Conservation (phyloP, 2,888 invertebrate genomes). For the Xanthia icteritia region DNA sequence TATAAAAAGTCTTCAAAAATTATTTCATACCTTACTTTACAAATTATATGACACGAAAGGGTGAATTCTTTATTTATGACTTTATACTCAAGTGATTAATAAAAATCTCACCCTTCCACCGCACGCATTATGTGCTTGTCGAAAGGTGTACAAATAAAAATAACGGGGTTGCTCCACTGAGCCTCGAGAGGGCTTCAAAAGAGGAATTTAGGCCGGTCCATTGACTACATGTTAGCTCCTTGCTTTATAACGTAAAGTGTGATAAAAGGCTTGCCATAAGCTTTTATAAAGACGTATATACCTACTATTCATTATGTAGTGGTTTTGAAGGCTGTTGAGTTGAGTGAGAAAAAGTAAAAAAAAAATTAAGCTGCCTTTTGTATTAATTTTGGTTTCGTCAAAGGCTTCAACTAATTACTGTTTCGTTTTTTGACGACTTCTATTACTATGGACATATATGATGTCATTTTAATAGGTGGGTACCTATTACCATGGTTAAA, state of each 20-base stretch:
- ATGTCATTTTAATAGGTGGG: background rate
- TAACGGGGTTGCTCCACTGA: conserved; percentile 29
- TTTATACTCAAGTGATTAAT: conserved; percentile 15
- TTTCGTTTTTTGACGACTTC: background rate
- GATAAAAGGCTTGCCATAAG: background rate
- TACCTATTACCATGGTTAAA: background rate
- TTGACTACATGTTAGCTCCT: conserved; percentile 36
- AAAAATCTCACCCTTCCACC: conserved; percentile 16
- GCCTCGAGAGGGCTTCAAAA: conserved; percentile 48
- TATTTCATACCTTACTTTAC: background rate
- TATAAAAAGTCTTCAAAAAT: background rate
- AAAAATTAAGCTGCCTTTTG: background rate
- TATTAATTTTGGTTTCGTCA: no score
- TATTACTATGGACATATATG: background rate
- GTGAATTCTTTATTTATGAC: background rate
- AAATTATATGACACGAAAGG: background rate
- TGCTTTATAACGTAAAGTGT: conserved; percentile 24
- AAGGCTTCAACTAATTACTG: background rate
- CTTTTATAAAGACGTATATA: background rate
- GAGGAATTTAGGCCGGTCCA: conserved; percentile 51
- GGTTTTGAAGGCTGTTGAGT: background rate
- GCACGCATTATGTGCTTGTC: conserved; percentile 23
- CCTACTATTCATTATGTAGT: background rate
- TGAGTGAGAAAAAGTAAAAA: background rate
- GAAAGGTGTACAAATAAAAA: conserved; percentile 51